Evolutionary conservation across 2,113 vertebrate genomes (phyloP), one percentile per base, ranked within the genome.

Genomic region (Melanostigma gelatinosum): DNA sequence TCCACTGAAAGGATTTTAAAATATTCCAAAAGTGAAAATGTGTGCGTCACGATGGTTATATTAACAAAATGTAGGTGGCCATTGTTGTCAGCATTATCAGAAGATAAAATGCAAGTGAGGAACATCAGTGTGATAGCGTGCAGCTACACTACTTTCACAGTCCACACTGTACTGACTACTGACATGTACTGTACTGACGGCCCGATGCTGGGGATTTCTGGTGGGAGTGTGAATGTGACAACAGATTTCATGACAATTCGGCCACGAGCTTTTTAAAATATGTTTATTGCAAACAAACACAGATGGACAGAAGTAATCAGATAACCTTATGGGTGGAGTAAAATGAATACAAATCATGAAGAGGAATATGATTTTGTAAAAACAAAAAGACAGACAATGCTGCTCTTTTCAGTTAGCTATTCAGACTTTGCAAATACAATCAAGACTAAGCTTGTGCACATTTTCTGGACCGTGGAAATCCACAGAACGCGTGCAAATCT

Each of bases 271-370:
- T 71, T 32, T 48, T 7, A 62, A 38, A 74, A 81, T 77, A 77
- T 81, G 81, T 58, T 62, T n/a, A 78, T 62, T 66, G 10, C 62
- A 71, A 85, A 79, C 42, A 72, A 84, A 79, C 57, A 68, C 72
- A 85, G 67, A 81, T 75, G 65, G 61, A 72, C 7, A 3, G 27
- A 77, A 77, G 46, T 27, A 0, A 74, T 75, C 34, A 11, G 42
- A 60, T 20, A 44, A 72, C 32, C 18, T 54, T 72, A 52, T 40
- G 18, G 10, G 27, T 27, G 10, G 16, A 58, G 57, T 22, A 13
- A 54, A 40, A 66, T 29, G 8, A 22, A 38, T 24, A 1, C 40
- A 8, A 42, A 34, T 34, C 7, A 29, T 13, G 7, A 0, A 22
- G 4, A 54, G 7, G 10, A 44, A 34, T 22, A 27, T 13, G 24